Evolutionary conservation across 2,113 vertebrate genomes (phyloP).

Genomic region (Hypanus sabinus): DNA sequence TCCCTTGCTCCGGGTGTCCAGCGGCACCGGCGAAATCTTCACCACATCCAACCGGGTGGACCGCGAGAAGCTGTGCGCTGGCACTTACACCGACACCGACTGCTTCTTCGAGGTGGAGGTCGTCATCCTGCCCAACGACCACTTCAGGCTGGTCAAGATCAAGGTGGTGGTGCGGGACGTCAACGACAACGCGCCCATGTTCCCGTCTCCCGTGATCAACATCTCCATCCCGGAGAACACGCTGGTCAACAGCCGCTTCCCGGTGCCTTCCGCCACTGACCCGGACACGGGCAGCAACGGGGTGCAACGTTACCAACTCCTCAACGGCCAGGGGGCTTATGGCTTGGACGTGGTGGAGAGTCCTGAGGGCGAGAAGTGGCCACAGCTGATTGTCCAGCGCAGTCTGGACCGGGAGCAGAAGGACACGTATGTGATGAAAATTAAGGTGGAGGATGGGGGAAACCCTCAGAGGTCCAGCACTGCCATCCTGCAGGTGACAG

Average conservation of each 20-base stretch:
- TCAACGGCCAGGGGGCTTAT: slow-evolving; percentile 92
- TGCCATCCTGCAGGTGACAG: slow-evolving; percentile 93
- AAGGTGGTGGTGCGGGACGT: slow-evolving; percentile 97
- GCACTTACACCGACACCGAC: slow-evolving; percentile 77
- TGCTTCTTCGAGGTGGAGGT: slow-evolving; percentile 98
- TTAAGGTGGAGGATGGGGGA: slow-evolving; percentile 96
- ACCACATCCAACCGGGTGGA: slow-evolving; percentile 94
- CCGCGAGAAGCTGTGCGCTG: slow-evolving; percentile 92
- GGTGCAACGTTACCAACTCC: slow-evolving; percentile 91
- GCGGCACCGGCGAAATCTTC: slow-evolving; percentile 92
- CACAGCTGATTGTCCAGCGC: slow-evolving; percentile 94
- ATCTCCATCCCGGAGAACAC: slow-evolving; percentile 99
- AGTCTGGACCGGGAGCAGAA: slow-evolving; percentile 97
- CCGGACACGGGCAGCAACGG: slow-evolving; percentile 95
- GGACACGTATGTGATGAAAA: slow-evolving; percentile 98
- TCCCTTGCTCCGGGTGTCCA: slow-evolving; percentile 90
- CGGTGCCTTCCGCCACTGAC: slow-evolving; percentile 94
- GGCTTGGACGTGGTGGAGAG: slow-evolving; percentile 97
- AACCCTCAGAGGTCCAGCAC: slow-evolving; percentile 97
- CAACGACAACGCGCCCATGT: slow-evolving; percentile 98
- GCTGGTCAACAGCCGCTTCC: slow-evolving; percentile 94
- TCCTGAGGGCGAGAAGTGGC: slow-evolving; percentile 98
- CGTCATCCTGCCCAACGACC: slow-evolving; percentile 97
- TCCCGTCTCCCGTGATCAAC: slow-evolving; percentile 96
- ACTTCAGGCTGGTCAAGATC: slow-evolving; percentile 97